These are phyloP conservation scores for Pseudonaja textilis DNA, from an alignment of 2,113 vertebrate genomes.

Conservation along the genomic window DNA sequence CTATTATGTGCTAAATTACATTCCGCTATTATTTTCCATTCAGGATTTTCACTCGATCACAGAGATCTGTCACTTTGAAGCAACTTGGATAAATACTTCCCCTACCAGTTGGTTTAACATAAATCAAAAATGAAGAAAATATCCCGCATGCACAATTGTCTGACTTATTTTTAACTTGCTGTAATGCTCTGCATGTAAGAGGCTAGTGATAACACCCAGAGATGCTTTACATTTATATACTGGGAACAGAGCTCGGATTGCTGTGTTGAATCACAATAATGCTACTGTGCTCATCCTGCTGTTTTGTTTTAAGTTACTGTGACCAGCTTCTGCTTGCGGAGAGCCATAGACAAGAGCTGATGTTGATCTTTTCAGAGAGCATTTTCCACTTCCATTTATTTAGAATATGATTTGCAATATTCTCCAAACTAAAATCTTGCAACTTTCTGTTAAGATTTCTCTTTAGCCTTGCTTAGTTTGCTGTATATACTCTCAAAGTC, in stretches of 20 bases:
- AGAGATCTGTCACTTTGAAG: background rate
- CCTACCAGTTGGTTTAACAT: background rate
- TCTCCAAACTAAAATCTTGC: background rate
- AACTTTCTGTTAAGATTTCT: background rate
- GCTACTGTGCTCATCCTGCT: constrained; percentile 32
- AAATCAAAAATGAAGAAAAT: background rate
- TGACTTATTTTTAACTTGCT: constrained; percentile 57
- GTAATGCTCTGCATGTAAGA: constrained; percentile 46
- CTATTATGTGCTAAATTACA: no score
- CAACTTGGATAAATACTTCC: background rate
- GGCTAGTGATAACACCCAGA: constrained; percentile 25
- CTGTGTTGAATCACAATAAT: constrained; percentile 37
- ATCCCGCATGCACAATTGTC: accelerated
- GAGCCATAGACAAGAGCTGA: constrained; percentile 40
- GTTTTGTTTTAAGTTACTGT: constrained; percentile 52
- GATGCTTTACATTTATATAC: constrained; percentile 39
- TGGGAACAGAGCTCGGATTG: constrained; percentile 43
- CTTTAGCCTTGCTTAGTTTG: background rate
- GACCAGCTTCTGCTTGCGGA: constrained; percentile 32
- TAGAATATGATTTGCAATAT: background rate
- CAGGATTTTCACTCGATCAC: background rate
- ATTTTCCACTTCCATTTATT: background rate
- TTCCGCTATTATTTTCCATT: background rate
- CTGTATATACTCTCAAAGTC: accelerated
- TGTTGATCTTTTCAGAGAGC: background rate